Conservation (phyloP, 1,140 invertebrate genomes). For the Hylaeus volcanicus region DNA sequence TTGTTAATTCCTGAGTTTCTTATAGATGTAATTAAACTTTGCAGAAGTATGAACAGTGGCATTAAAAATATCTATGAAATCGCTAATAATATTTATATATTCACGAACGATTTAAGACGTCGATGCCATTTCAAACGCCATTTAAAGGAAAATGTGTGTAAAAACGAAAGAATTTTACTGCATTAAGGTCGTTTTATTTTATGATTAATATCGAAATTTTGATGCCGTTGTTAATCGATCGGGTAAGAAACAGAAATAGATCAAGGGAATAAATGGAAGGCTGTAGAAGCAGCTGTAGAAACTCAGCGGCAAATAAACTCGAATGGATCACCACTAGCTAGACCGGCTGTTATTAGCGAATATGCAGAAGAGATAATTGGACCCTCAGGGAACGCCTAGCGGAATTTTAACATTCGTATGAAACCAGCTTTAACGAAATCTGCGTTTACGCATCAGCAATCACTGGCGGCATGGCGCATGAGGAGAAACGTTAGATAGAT, state of each 20-base stretch:
- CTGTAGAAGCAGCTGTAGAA: slow-evolving; percentile 22
- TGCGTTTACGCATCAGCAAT: slow-evolving; percentile 43
- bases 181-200: neutral
- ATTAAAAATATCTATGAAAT: too few species aligned
- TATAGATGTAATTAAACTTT: too few species aligned
- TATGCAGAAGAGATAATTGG: slow-evolving; percentile 68
- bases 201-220: neutral
- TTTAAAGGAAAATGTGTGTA: too few species aligned
- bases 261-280: neutral
- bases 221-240: neutral
- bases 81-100: too few species aligned
- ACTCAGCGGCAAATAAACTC: slow-evolving; percentile 20
- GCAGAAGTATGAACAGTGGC: too few species aligned
- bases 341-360: slow-evolving; percentile 59
- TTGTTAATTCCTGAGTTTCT: too few species aligned
- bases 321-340: slow-evolving; percentile 24
- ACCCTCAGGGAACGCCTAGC: slow-evolving; percentile 44
- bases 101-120: too few species aligned
- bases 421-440: slow-evolving; percentile 30
- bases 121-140: too few species aligned
- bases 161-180: too few species aligned
- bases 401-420: slow-evolving; percentile 32
- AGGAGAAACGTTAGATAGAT: slow-evolving; percentile 42
- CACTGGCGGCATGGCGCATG: neutral
- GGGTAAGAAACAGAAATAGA: neutral